A percentile compares a stretch with the other conserved stretches of the same genome.
Conservation (phyloP, 2,113 vertebrate species). For the Cariama cristata region DNA sequence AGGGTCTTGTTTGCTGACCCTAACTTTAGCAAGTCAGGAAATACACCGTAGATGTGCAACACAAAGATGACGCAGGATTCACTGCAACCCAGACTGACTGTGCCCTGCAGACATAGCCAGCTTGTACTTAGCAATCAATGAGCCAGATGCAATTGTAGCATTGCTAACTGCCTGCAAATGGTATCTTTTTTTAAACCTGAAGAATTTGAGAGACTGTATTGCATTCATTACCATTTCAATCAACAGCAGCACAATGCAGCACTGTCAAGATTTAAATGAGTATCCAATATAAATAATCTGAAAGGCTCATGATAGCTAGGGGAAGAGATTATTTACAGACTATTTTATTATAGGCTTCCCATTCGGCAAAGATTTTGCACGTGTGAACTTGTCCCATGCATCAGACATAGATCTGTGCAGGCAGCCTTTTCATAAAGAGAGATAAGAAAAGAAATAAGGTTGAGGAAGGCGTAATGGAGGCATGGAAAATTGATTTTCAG, state of each 20-base stretch:
- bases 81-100: not conserved
- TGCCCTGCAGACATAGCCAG: not conserved
- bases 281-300: constrained; percentile 11
- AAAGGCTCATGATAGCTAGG: not conserved
- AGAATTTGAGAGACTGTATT: not conserved
- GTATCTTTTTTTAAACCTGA: not conserved
- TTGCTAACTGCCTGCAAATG: constrained; percentile 23
- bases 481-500: constrained; percentile 56
- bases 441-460: constrained; percentile 31
- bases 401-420: not conserved
- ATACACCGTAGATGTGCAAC: not conserved
- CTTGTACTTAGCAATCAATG: not conserved
- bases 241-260: constrained; percentile 34
- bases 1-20: not conserved
- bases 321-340: constrained; percentile 13
- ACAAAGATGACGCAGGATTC: not conserved
- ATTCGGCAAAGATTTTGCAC: constrained; percentile 22
- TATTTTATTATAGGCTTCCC: constrained; percentile 2
- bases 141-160: constrained; percentile 18
- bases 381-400: not conserved
- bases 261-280: constrained; percentile 28
- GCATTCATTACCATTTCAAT: constrained; percentile 66
- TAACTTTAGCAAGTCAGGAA: not conserved
- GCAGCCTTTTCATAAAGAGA: constrained; percentile 1
- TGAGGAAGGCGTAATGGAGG: not conserved